These are phyloP conservation scores for Myiotriccus ornatus DNA, from an alignment of 2,797 vertebrate species.

Conservation along the genomic window DNA sequence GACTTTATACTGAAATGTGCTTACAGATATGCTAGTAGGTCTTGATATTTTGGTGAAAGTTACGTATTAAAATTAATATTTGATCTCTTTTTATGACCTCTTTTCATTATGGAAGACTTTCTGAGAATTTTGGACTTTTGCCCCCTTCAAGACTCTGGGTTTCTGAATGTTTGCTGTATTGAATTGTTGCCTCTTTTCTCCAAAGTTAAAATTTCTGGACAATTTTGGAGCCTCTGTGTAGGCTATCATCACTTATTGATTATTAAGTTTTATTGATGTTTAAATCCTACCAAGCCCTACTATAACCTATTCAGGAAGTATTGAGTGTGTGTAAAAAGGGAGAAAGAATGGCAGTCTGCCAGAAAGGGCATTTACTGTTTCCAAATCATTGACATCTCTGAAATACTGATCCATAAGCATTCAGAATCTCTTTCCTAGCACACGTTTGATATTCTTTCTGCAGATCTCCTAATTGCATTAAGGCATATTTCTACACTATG, in stretches of 20 bases:
- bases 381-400: background rate
- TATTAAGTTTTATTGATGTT: background rate
- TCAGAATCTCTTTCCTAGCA: background rate
- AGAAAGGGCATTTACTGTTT: conserved; percentile 27
- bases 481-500: background rate
- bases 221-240: background rate
- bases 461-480: background rate
- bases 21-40: background rate
- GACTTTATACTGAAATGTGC: background rate
- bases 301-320: background rate
- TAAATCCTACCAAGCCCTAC: background rate
- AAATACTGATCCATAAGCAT: conserved; percentile 6
- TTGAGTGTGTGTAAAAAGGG: background rate
- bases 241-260: background rate
- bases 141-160: background rate
- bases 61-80: background rate
- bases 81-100: background rate
- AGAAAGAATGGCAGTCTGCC: background rate
- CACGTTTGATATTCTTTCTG: background rate
- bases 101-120: background rate
- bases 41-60: background rate
- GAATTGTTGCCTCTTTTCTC: background rate
- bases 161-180: background rate
- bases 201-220: background rate
- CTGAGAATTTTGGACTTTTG: background rate